Base-by-base conservation (phyloP, 2,113 vertebrate species). In the Trogon surrucura region DNA sequence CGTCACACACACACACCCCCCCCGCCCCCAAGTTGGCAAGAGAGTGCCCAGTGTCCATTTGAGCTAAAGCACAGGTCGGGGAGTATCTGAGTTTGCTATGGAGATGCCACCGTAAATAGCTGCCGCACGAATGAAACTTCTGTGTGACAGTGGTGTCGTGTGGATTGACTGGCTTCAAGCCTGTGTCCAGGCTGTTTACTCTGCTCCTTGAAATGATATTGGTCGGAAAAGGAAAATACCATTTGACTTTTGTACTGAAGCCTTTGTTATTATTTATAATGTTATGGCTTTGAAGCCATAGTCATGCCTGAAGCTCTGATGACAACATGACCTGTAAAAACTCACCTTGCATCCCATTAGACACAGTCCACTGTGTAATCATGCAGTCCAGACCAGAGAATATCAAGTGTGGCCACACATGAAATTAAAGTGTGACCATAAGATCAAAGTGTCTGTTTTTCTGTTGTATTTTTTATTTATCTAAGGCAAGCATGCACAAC, bases 121-220 rank as follows among this genome's bases (percentile, higher is more conserved):
- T 7, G 3, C 38, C 1, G 6, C 54, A 32, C 2, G 1, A n/a
- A 29, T 13, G 19, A 13, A 85, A 20, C 58, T 16, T 38, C 4
- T 14, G 27, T 27, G 72, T 12, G 13, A 29, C 54, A 4, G 47
- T 3, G 22, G 30, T 5, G 67, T 26, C 23, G 6, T 36, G 62
- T 53, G 69, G 38, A 53, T 51, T 0, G 51, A 18, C 77, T 92
- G 86, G 64, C 61, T 2, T 2, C 22, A 1, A 74, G 80, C 80
- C 67, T 45, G 0, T 0, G 0, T 7, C 50, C 36, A 1, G 38
- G 23, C 23, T n/a, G 38, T 9, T n/a, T 26, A 50, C 36, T 65
- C 48, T 30, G 41, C 48, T 80, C 36, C 79, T 48, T 41, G 27
- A 54, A 16, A 8, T 20, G 9, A 0, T 21, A 1, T 4, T 45